Evolutionary conservation across 2,797 vertebrate species (phyloP).

Genomic region (Oophaga sylvatica): DNA sequence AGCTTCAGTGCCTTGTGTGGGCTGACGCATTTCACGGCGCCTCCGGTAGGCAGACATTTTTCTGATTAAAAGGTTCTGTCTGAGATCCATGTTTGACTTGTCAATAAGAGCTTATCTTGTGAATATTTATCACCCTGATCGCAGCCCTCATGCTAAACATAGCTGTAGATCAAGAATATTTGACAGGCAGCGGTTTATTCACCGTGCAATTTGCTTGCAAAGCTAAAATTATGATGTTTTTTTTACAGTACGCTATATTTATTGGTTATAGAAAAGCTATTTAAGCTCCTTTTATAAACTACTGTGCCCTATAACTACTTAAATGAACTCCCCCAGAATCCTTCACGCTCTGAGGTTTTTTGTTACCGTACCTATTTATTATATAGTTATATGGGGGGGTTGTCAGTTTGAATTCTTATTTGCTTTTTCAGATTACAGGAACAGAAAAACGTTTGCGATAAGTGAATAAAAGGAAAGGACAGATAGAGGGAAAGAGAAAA

Average conservation of each 20-base stretch:
- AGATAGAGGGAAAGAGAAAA: neutral
- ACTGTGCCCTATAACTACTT: conserved; percentile 8
- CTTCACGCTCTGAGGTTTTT: neutral
- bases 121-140: conserved; percentile 41
- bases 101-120: conserved; percentile 34
- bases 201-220: conserved; percentile 44
- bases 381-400: neutral
- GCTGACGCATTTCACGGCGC: neutral
- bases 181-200: conserved; percentile 37
- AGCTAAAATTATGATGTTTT: conserved; percentile 35
- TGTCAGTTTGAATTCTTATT: neutral
- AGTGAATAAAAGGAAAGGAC: neutral
- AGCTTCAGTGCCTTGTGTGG: neutral
- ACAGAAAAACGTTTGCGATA: neutral
- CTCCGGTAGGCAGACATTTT: conserved; percentile 4
- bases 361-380: neutral
- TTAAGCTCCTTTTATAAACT: conserved; percentile 27
- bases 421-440: neutral
- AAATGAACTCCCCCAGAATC: neutral
- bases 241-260: conserved; percentile 32
- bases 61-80: conserved; percentile 22
- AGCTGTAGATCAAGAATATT: conserved; percentile 26
- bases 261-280: conserved; percentile 32
- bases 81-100: conserved; percentile 36
- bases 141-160: conserved; percentile 36